phyloP scores from a whole-genome alignment of 2,113 vertebrate genomes.

The Salminus brasiliensis region DNA sequence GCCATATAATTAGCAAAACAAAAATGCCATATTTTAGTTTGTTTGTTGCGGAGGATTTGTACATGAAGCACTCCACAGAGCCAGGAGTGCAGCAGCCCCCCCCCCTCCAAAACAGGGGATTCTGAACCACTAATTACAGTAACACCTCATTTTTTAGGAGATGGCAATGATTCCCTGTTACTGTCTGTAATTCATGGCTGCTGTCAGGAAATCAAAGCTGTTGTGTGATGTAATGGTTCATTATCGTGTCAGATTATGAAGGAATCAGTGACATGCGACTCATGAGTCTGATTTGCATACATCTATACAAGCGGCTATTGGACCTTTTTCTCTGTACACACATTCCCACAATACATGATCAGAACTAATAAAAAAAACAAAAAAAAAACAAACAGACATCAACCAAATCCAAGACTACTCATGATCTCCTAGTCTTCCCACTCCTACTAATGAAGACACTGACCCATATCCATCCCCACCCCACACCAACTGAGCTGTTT shows the following conservation, averaged over 20 bases:
- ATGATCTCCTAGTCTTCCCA: conserved; percentile 13
- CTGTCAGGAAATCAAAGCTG: conserved; percentile 3
- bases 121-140: conserved; percentile 65
- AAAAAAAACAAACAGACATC: not conserved
- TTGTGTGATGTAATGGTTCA: conserved; percentile 12
- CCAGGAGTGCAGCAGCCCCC: conserved; percentile 53
- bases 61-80: too few species aligned
- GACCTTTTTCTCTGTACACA: too few species aligned
- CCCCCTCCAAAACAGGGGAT: conserved; percentile 39
- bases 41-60: too few species aligned
- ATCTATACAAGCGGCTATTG: too few species aligned
- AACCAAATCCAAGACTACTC: conserved; percentile 10
- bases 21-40: too few species aligned
- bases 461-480: conserved; percentile 17
- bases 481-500: conserved; percentile 30
- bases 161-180: conserved; percentile 12
- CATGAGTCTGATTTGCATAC: too few species aligned
- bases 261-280: conserved; percentile 23
- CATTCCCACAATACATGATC: too few species aligned
- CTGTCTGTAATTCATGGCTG: not conserved
- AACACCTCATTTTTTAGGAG: conserved; percentile 38
- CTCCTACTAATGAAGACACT: conserved; percentile 19
- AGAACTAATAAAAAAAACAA: too few species aligned
- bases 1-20: too few species aligned
- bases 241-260: conserved; percentile 20